Percentiles rank a stretch among this genome's conserved stretches.
These are phyloP conservation scores for Hirtodrosophila trivittata DNA, from an alignment of 2,888 invertebrate genomes.

Conservation along the genomic window DNA sequence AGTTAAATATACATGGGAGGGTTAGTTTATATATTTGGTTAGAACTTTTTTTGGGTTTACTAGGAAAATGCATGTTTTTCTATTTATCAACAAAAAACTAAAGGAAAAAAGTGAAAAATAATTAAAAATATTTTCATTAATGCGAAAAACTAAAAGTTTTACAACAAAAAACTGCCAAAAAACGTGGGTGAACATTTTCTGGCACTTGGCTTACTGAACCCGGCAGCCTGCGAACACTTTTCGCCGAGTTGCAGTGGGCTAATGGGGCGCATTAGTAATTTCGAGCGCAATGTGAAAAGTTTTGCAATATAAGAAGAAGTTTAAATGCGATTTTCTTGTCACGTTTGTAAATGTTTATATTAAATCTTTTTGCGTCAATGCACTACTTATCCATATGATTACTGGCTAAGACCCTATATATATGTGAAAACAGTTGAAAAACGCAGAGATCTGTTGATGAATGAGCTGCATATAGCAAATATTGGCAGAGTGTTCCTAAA, in stretches of 20 bases:
- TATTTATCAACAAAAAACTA: constrained; percentile 33
- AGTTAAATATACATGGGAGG: too few relatives aligned
- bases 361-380: constrained; percentile 23
- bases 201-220: too few relatives aligned
- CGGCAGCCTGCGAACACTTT: too few relatives aligned
- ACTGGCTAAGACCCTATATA: too few relatives aligned
- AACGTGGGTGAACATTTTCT: not conserved
- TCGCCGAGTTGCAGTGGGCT: constrained; percentile 2
- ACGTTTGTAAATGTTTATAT: constrained; percentile 55
- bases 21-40: not conserved
- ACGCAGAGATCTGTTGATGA: constrained; percentile 20
- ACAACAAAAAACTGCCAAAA: constrained; percentile 14
- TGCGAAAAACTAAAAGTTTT: constrained; percentile 43
- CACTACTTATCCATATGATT: not conserved
- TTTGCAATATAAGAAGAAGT: constrained; percentile 73
- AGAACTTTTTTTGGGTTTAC: not conserved
- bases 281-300: constrained; percentile 74
- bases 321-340: constrained; percentile 75
- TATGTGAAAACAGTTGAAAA: constrained; percentile 11
- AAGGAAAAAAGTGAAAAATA: constrained; percentile 35
- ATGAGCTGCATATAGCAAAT: constrained; percentile 24
- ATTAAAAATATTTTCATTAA: constrained; percentile 62
- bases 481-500: constrained; percentile 35
- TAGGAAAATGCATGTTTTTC: constrained; percentile 42
- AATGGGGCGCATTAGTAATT: constrained; percentile 64